Percentiles rank a stretch among this genome's conserved stretches.
These are phyloP conservation scores for Yponomeuta evonymella DNA, from an alignment of 2,888 invertebrate genomes.

Conservation along the genomic window DNA sequence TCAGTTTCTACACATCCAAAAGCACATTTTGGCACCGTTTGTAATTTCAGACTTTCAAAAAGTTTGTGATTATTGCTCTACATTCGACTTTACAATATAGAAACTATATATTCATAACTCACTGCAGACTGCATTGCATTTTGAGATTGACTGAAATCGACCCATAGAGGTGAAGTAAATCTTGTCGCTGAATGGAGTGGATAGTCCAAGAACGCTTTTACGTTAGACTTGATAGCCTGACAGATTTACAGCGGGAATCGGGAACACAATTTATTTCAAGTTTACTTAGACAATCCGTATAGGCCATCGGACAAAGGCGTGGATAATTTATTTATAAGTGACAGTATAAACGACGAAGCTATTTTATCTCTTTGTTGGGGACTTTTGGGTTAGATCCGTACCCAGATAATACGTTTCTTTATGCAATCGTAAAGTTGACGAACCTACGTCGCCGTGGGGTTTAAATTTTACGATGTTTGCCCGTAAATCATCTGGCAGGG, in stretches of 20 bases:
- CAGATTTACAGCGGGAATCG: slow-evolving; percentile 58
- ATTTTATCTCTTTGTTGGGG: slow-evolving; percentile 66
- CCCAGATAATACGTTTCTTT: slow-evolving; percentile 66
- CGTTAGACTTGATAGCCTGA: slow-evolving; percentile 30
- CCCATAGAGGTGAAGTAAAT: not conserved
- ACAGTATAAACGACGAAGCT: slow-evolving; percentile 52
- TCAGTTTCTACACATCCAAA: not conserved
- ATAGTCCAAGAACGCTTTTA: slow-evolving; percentile 10
- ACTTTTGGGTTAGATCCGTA: slow-evolving; percentile 57
- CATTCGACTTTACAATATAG: not conserved
- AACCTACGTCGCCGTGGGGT: slow-evolving; percentile 52
- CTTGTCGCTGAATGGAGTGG: not conserved
- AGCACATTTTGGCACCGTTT: not conserved
- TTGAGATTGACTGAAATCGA: too few species aligned
- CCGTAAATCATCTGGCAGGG: slow-evolving; percentile 37
- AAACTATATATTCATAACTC: not conserved
- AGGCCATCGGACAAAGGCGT: slow-evolving; percentile 48
- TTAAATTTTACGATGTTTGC: slow-evolving; percentile 30
- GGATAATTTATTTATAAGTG: slow-evolving; percentile 68
- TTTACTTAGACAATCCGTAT: slow-evolving; percentile 61
- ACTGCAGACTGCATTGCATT: not conserved
- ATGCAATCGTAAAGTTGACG: slow-evolving; percentile 61
- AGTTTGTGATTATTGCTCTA: not conserved
- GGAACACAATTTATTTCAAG: slow-evolving; percentile 52
- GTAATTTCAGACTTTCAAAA: not conserved